Conservation (phyloP, 1,140 invertebrate species). For the Pentalonia nigronervosa region DNA sequence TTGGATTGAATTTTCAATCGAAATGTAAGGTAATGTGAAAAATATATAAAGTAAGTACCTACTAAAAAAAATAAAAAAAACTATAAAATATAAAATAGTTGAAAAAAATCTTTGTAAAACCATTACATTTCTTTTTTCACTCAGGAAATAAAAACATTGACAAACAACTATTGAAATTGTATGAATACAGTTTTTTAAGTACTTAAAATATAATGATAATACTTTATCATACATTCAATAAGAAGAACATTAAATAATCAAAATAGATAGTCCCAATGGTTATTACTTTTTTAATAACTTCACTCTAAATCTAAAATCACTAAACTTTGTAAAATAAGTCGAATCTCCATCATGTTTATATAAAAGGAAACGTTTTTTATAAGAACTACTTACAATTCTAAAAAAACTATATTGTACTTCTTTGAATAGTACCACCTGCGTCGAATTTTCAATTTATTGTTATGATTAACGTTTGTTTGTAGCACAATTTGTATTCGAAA, state of each 20-base stretch:
- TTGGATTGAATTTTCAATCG: too few relatives aligned
- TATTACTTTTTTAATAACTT: background rate
- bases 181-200: too few relatives aligned
- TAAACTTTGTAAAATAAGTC: background rate
- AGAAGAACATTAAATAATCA: background rate
- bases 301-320: background rate
- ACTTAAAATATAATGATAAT: background rate
- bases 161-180: background rate
- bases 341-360: background rate
- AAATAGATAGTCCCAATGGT: background rate
- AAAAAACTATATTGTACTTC: background rate
- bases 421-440: background rate
- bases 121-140: too few relatives aligned
- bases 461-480: background rate
- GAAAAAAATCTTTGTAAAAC: too few relatives aligned
- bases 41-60: too few relatives aligned
- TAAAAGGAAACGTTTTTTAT: background rate
- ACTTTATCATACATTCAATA: background rate
- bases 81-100: too few relatives aligned
- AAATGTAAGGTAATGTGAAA: too few relatives aligned
- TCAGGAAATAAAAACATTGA: too few relatives aligned
- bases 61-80: too few relatives aligned
- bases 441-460: background rate
- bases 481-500: background rate
- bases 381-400: background rate